These are phyloP conservation scores for Chaitophorus viminalis DNA, from an alignment of 2,888 invertebrate species.

Conservation along the genomic window DNA sequence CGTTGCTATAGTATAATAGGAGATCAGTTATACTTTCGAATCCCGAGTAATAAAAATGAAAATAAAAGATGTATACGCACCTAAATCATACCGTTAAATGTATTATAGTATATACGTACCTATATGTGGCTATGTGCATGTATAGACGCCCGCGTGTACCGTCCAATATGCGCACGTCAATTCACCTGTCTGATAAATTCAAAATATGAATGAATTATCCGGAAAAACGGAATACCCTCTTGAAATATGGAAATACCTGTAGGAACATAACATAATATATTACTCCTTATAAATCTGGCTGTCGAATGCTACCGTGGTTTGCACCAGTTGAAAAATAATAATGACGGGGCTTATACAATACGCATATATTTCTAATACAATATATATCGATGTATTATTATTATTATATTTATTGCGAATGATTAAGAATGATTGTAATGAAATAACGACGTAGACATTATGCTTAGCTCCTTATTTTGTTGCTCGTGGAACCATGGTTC, in stretches of 20 bases:
- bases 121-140: neutral
- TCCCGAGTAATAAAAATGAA: neutral
- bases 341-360: neutral
- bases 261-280: conserved; percentile 11
- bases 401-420: neutral
- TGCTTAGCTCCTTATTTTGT: neutral
- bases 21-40: conserved; percentile 13
- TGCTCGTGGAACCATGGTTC: neutral
- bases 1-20: neutral
- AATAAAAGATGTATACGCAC: neutral
- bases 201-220: conserved; percentile 52
- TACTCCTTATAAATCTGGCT: conserved; percentile 31
- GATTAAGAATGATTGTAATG: neutral
- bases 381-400: too few relatives aligned
- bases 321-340: neutral
- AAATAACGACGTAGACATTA: neutral
- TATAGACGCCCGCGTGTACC: neutral
- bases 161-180: conserved; percentile 35
- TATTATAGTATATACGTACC: neutral
- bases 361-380: too few relatives aligned
- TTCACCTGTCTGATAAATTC: conserved; percentile 46
- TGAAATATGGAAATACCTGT: conserved; percentile 37
- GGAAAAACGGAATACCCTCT: conserved; percentile 17
- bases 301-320: neutral
- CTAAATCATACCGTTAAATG: neutral